Base-by-base conservation (phyloP, 2,797 vertebrate genomes). In the Takifugu rubripes region DNA sequence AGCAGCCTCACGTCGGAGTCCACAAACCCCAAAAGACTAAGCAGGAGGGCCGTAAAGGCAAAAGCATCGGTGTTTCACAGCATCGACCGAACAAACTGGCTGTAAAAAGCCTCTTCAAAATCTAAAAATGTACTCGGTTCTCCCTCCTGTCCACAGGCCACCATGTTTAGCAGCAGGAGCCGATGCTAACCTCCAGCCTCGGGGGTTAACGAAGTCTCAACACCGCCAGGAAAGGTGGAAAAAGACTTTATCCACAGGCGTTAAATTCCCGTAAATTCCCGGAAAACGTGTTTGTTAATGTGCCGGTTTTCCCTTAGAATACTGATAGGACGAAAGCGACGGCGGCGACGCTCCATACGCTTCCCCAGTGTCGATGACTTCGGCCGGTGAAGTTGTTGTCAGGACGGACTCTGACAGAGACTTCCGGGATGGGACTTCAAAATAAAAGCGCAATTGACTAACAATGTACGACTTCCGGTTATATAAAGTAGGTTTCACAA, bases 111-210 rank as follows among this genome's bases (percentile, higher is more conserved):
- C 50, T 26, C 51, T 45, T 44, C 8, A 77, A 54, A 42, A 17
- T 25, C 47, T 3, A 49, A 56, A 43, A 70, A 33, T 12, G 64
- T 48, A 62, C 61, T 58, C 12, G 66, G 16, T 47, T 26, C 56
- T 45, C 2, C 71, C 17, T 29, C 55, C 16, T 49, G 54, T 59
- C 61, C 17, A 72, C 70, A 80, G 82, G 84, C 85, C 82, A 82
- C 81, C 86, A 85, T 84, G 75, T 86, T 87, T 67, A 77, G 82
- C 77, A 61, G 74, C 69, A 9, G 71, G 71, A 63, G 54, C 74
- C 78, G 79, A 81, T 56, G 76, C 67, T 81, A 85, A 25, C 73
- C 66, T 45, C 60, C 72, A 9, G 75, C 70, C 65, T 70, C 55
- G 46, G 55, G 68, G 68, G 74, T 11, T 21, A 24, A 17, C 57